Evolutionary conservation across 2,113 vertebrate genomes (phyloP).

Genomic region (Vulpes lagopus): DNA sequence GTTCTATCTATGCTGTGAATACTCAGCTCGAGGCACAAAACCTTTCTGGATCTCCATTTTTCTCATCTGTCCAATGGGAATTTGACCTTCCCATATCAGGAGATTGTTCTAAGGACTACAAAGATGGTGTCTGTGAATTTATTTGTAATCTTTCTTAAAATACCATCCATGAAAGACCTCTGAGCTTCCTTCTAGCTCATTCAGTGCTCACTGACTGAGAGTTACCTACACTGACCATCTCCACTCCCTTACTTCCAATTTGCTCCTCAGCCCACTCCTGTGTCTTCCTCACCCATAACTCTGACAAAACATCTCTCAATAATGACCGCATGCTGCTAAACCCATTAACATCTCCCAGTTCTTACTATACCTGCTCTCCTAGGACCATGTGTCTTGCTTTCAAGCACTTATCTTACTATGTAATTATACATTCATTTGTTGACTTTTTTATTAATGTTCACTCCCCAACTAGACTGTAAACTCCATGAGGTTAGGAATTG

Average conservation of each 20-base stretch:
- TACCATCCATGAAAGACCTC: neutral
- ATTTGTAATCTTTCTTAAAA: neutral
- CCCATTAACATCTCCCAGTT: conserved; percentile 44
- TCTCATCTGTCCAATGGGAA: conserved; percentile 25
- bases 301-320: conserved; percentile 62
- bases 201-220: conserved; percentile 9
- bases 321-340: conserved; percentile 57
- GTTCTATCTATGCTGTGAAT: neutral
- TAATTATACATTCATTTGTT: conserved; percentile 61
- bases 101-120: conserved; percentile 37
- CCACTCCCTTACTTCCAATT: neutral
- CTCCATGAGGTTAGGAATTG: conserved; percentile 11
- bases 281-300: conserved; percentile 23
- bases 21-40: conserved; percentile 3
- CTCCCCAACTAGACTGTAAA: conserved; percentile 2
- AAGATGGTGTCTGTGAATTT: neutral
- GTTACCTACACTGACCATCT: neutral
- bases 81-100: neutral
- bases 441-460: conserved; percentile 54
- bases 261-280: conserved; percentile 5
- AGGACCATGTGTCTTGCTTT: conserved; percentile 43
- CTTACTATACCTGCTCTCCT: conserved; percentile 60
- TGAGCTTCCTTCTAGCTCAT: neutral
- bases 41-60: conserved; percentile 45
- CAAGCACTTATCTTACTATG: conserved; percentile 35